Evolutionary conservation across 2,113 vertebrate species (phyloP).

Genomic region (Seriola aureovittata): DNA sequence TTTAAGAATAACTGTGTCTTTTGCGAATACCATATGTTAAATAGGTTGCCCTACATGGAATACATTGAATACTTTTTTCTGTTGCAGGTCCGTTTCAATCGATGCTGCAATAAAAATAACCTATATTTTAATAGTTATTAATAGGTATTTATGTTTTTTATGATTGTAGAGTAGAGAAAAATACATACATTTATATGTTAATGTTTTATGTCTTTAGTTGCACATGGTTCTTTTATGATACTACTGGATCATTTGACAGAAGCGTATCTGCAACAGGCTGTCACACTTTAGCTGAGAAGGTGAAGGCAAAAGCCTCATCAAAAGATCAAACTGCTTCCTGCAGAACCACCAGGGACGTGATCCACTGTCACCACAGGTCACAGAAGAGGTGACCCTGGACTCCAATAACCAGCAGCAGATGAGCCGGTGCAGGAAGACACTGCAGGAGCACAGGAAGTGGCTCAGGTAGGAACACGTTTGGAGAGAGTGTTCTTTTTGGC

Average conservation of each 20-base stretch:
- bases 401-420: constrained; percentile 74
- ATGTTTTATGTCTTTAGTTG: not conserved
- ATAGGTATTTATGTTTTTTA: not conserved
- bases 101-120: not conserved
- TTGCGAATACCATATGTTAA: not conserved
- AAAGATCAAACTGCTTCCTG: constrained; percentile 68
- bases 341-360: constrained; percentile 49
- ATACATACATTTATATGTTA: not conserved
- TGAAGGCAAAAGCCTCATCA: constrained; percentile 53
- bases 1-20: constrained; percentile 4
- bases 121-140: not conserved
- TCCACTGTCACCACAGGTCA: constrained; percentile 66
- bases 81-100: not conserved
- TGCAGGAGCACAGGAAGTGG: constrained; percentile 64
- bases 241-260: not conserved
- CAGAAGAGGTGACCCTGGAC: constrained; percentile 56
- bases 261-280: not conserved
- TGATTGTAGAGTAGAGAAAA: not conserved
- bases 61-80: not conserved
- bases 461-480: constrained; percentile 53
- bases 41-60: not conserved
- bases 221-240: not conserved
- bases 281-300: constrained; percentile 42
- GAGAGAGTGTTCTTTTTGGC: constrained; percentile 56
- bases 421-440: constrained; percentile 67